Conservation (phyloP, 2,797 vertebrate species). For the Danio albolineatus region DNA sequence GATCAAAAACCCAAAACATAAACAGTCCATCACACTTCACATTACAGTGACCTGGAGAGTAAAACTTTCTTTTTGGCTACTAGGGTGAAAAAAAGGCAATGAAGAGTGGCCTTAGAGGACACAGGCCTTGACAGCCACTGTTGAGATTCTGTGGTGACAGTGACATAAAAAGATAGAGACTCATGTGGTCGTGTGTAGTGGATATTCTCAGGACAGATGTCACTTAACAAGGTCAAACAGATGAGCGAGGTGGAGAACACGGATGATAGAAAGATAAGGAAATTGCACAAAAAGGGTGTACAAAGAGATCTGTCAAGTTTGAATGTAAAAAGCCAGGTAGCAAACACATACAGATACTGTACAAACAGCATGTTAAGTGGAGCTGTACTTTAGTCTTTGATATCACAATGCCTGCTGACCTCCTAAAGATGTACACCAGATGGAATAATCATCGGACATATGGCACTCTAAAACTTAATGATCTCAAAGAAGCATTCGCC, state of each 20-base stretch:
- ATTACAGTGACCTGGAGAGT: not conserved
- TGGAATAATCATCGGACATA: constrained; percentile 83
- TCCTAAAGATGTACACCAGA: constrained; percentile 84
- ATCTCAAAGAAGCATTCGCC: constrained; percentile 83
- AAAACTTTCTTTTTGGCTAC: constrained; percentile 14
- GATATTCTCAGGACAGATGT: constrained; percentile 54
- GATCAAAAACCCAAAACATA: constrained; percentile 4
- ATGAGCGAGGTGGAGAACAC: constrained; percentile 28
- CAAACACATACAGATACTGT: constrained; percentile 53
- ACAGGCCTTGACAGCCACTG: constrained; percentile 65
- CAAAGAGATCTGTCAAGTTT: not conserved
- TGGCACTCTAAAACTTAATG: constrained; percentile 83
- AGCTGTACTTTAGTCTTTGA: constrained; percentile 75
- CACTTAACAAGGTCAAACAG: constrained; percentile 54
- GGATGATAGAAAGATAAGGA: constrained; percentile 15
- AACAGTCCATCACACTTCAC: not conserved
- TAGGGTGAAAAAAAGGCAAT: constrained; percentile 6
- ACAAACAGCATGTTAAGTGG: constrained; percentile 51
- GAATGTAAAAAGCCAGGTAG: constrained; percentile 44
- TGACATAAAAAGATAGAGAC: constrained; percentile 58
- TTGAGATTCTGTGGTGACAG: constrained; percentile 47
- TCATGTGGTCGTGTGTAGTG: constrained; percentile 33
- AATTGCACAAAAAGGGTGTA: constrained; percentile 5
- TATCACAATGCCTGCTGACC: constrained; percentile 74
- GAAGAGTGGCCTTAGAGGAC: constrained; percentile 52